A percentile compares a stretch with the other conserved stretches of the same genome.
Conservation (phyloP, 2,888 invertebrate species). For the Tiliacea aurago region DNA sequence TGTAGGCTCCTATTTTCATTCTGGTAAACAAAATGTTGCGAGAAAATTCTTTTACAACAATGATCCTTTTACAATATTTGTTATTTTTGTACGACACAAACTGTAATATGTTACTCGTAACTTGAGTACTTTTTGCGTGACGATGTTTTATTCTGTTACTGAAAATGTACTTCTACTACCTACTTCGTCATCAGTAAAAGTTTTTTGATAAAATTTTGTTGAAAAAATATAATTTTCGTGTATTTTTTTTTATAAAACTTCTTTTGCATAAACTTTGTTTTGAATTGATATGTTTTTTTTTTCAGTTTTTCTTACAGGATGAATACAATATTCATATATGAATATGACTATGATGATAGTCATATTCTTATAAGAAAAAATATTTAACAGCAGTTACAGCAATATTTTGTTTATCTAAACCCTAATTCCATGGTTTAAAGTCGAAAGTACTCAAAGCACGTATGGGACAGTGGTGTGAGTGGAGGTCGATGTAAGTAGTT, state of each 20-base stretch:
- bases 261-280: not conserved
- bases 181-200: not conserved
- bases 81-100: constrained; percentile 23
- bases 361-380: not conserved
- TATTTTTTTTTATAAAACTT: not conserved
- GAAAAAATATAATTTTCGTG: not conserved
- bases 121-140: constrained; percentile 31
- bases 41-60: constrained; percentile 37
- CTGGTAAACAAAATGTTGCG: constrained; percentile 20
- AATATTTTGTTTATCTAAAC: not conserved
- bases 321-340: too few species aligned
- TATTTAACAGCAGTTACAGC: not conserved
- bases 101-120: constrained; percentile 10
- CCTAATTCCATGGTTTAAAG: constrained; percentile 14
- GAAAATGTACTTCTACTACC: not conserved
- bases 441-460: constrained; percentile 28
- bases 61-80: constrained; percentile 11
- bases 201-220: not conserved
- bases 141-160: not conserved
- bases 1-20: constrained; percentile 20
- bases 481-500: constrained; percentile 68
- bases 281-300: not conserved
- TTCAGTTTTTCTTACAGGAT: not conserved
- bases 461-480: constrained; percentile 73
- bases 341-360: too few species aligned